Evolutionary conservation across 2,113 vertebrate genomes (phyloP), one percentile per base, ranked within the genome.

Genomic region (Delphinus delphis): DNA sequence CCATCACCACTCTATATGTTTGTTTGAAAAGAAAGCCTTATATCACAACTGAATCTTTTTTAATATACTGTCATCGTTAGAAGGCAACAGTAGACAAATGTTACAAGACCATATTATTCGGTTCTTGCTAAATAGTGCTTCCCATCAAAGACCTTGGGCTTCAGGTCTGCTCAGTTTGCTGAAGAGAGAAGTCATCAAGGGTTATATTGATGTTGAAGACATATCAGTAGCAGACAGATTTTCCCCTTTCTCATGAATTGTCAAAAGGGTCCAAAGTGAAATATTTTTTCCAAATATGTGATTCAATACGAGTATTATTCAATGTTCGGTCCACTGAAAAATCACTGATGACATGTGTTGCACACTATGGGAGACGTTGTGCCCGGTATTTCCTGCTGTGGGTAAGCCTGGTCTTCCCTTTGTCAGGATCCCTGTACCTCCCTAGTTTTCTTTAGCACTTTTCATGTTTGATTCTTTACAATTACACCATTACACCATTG

Each of bases 1-100:
- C 36, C 25, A 83, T 68, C 36, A 81, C 38, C 8, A 63, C 1
- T 36, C 21, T 41, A 20, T 5, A 20, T 4, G 18, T 88, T 20
- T 41, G 21, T 86, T 86, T 83, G 65, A 65, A 95, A 90, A 79
- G 63, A 80, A 81, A 95, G 13, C 17, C 80, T 95, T 67, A 25
- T 62, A 44, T 53, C n/a, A 80, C 55, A 38, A 62, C 31, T 25
- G 20, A 20, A n/a, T 47, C n/a, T 62, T 53, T 74, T 90, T 26
- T 14, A 9, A 65, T 81, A 9, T 3, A 6, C 38, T 88, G 18
- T 76, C 53, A 81, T 79, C 94, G 94, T 44, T 90, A 90, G 28
- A 90, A 90, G 9, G 23, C 21, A 90, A 83, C 28, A 31, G 31
- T 5, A 74, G 21, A 23, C 92, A 95, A 70, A 87, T 38, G 26